phyloP scores from a whole-genome alignment of 1,140 invertebrate genomes.

The Zelostemma sp. region DNA sequence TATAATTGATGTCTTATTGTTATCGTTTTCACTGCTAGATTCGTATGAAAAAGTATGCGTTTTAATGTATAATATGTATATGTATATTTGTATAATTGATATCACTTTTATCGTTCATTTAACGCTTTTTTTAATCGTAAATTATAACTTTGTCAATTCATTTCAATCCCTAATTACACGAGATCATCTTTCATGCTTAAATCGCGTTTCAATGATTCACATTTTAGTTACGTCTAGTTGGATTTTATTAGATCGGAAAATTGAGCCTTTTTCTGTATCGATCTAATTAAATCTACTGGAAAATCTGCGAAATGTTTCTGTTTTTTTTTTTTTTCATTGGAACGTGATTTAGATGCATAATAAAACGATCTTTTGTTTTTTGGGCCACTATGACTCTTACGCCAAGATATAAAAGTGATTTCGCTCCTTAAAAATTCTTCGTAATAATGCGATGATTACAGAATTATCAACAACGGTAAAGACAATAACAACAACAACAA shows the following conservation, averaged over 20 bases:
- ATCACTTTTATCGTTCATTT: constrained; percentile 17
- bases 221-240: too few species aligned
- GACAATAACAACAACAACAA: constrained; percentile 3
- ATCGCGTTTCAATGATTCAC: too few species aligned
- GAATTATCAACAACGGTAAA: constrained; percentile 1
- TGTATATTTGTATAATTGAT: constrained; percentile 17
- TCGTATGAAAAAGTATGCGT: constrained; percentile 58
- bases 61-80: constrained; percentile 36
- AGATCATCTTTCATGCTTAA: too few species aligned
- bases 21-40: constrained; percentile 27
- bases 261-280: too few species aligned
- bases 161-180: too few species aligned
- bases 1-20: constrained; percentile 13
- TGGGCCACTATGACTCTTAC: constrained; percentile 43
- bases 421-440: constrained; percentile 17
- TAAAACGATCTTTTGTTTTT: too few species aligned
- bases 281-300: too few species aligned
- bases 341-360: too few species aligned
- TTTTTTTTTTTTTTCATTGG: too few species aligned
- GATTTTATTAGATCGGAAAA: too few species aligned
- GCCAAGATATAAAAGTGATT: constrained; percentile 57
- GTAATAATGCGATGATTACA: background rate
- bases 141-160: constrained; percentile 28
- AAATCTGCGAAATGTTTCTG: too few species aligned
- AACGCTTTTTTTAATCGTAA: constrained; percentile 19